Evolutionary conservation across 1,140 invertebrate species (phyloP), one percentile per base, ranked within the genome.

Genomic region (Schlechtendalia chinensis): DNA sequence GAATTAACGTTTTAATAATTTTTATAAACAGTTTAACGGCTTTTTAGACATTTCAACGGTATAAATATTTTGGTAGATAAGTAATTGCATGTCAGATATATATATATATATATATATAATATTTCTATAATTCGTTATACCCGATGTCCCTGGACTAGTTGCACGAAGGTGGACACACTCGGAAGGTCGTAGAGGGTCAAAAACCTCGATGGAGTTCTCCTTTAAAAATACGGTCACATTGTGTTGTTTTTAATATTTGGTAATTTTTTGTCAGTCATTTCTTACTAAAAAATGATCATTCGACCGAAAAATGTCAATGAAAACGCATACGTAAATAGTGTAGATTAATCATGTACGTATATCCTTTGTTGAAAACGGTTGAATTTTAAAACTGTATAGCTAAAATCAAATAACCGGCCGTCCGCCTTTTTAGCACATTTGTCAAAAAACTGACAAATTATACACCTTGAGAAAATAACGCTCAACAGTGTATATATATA

Each of bases 81-180:
- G 24, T n/a, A 53, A 71, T 29, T 71, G n/a, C 47, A 27, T 5
- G n/a, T 17, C 16, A 29, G 47, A 47, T n/a, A n/a, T n/a, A n/a
- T n/a, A n/a, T n/a, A 71, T 45, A 71, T 71, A 71, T 71, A 53
- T 71, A 71, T 71, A 16, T 53, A 58, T 45, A 54, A 54, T 72
- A 72, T 54, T 24, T 72, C 69, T 27, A 72, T 54, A 72, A 72
- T 72, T 54, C 69, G 69, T 72, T 72, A 72, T 72, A 72, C 69
- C 17, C 27, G 69, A 29, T 72, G 69, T 72, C 69, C 69, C 69
- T 72, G 69, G 69, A 72, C 69, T 72, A 72, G 69, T 72, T 72
- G 69, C 69, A 54, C 69, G 69, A 72, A 72, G 47, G 69, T 54
- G 69, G 47, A 72, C 69, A 72, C 69, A 72, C 47, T 29, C 8